These are phyloP conservation scores for Operophtera brumata DNA, from an alignment of 2,888 invertebrate species.

Conservation along the genomic window DNA sequence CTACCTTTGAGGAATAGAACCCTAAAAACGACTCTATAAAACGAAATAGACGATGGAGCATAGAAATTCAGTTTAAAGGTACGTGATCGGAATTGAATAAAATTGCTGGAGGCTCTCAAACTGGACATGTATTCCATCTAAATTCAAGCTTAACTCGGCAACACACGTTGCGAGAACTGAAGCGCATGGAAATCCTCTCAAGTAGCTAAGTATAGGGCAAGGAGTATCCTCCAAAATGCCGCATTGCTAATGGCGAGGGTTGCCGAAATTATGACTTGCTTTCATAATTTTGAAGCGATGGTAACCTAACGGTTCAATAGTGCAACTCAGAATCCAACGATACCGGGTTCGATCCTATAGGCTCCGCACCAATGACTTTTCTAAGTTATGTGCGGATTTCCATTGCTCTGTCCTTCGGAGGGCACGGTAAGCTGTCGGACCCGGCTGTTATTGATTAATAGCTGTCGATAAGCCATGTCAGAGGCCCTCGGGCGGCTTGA, in stretches of 20 bases:
- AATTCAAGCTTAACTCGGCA: constrained; percentile 17
- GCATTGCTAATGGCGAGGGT: constrained; percentile 7
- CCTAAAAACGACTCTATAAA: neutral
- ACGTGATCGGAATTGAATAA: constrained; percentile 14
- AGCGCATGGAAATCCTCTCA: constrained; percentile 16
- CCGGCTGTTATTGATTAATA: too few relatives aligned
- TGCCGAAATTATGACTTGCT: neutral
- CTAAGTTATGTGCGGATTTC: too few relatives aligned
- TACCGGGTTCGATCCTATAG: too few relatives aligned
- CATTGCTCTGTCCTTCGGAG: too few relatives aligned
- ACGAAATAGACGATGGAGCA: neutral
- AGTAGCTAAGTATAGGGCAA: constrained; percentile 4
- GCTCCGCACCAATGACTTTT: too few relatives aligned
- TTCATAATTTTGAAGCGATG: neutral
- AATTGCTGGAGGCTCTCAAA: neutral
- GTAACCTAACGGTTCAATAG: too few relatives aligned
- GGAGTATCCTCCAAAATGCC: constrained; percentile 1
- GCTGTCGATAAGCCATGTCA: too few relatives aligned
- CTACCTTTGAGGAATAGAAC: too few relatives aligned
- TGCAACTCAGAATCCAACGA: too few relatives aligned
- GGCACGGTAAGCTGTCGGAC: too few relatives aligned
- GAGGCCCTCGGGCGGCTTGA: too few relatives aligned
- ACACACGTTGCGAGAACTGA: constrained; percentile 4
- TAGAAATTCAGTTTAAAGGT: constrained; percentile 1
- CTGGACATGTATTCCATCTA: constrained; percentile 8